A percentile compares a stretch with the other conserved stretches of the same genome.
These are phyloP conservation scores for Octopus bimaculoides DNA, from an alignment of 1,140 invertebrate species.

Conservation along the genomic window DNA sequence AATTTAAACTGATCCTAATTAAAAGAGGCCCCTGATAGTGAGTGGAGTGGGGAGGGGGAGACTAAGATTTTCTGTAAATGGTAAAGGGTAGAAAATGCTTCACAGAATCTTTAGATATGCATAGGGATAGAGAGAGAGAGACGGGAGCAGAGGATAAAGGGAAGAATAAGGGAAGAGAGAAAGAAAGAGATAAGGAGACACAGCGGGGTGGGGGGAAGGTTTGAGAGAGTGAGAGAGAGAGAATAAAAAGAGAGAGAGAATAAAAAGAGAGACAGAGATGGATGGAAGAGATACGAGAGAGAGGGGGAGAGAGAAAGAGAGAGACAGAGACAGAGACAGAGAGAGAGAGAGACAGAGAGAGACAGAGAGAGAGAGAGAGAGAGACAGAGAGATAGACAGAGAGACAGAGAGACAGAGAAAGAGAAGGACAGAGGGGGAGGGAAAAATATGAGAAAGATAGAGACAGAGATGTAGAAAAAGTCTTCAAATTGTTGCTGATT, in stretches of 20 bases:
- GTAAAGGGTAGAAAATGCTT: no score
- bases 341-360: constrained; percentile 20
- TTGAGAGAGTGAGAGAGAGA: no score
- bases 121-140: background rate
- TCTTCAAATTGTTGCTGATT: no score
- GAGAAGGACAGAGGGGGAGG: constrained; percentile 16
- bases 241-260: background rate
- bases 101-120: no score
- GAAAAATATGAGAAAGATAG: constrained; percentile 9
- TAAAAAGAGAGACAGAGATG: background rate
- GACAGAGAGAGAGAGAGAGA: constrained; percentile 20
- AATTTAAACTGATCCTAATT: no score
- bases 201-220: background rate
- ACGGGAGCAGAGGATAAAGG: background rate
- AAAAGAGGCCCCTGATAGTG: no score
- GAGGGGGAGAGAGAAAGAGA: constrained; percentile 9
- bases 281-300: background rate
- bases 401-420: constrained; percentile 21
- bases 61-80: no score
- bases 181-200: background rate
- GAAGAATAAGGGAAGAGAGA: background rate
- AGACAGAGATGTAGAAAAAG: no score
- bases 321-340: background rate
- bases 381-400: constrained; percentile 21
- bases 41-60: no score